Conservation (phyloP, 2,113 vertebrate genomes). For the Micromys minutus region DNA sequence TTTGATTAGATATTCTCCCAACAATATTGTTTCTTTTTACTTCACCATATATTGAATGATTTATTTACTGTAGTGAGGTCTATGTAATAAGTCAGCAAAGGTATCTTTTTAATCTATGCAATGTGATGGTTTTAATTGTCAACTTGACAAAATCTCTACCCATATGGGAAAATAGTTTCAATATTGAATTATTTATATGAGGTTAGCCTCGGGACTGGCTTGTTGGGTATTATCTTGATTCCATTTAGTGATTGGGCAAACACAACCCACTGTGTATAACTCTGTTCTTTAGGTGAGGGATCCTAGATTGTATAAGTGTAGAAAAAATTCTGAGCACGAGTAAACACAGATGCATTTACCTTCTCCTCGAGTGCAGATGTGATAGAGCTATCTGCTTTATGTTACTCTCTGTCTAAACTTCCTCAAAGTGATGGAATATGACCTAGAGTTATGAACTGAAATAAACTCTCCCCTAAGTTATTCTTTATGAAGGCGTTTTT, state of each 20-base stretch:
- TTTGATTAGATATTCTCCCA: background rate
- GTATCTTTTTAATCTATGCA: background rate
- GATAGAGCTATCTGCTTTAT: too few species aligned
- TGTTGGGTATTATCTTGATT: background rate
- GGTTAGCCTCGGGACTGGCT: background rate
- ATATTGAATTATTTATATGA: background rate
- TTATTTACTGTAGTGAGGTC: background rate
- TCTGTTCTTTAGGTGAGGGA: background rate
- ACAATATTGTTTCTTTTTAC: background rate
- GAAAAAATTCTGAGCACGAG: background rate
- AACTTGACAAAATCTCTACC: background rate
- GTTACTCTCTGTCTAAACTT: background rate
- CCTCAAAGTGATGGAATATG: background rate
- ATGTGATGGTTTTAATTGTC: background rate
- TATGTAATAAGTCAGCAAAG: background rate
- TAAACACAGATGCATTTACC: background rate
- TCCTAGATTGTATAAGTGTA: background rate
- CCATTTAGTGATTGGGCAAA: too few species aligned
- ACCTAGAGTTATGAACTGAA: background rate
- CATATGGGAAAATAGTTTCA: background rate
- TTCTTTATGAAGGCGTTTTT: background rate
- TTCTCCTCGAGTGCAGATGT: background rate
- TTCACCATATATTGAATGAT: background rate
- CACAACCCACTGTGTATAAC: background rate
- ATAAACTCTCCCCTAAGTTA: background rate